Conservation (phyloP, 1,140 invertebrate genomes). For the Ganaspis sp. region DNA sequence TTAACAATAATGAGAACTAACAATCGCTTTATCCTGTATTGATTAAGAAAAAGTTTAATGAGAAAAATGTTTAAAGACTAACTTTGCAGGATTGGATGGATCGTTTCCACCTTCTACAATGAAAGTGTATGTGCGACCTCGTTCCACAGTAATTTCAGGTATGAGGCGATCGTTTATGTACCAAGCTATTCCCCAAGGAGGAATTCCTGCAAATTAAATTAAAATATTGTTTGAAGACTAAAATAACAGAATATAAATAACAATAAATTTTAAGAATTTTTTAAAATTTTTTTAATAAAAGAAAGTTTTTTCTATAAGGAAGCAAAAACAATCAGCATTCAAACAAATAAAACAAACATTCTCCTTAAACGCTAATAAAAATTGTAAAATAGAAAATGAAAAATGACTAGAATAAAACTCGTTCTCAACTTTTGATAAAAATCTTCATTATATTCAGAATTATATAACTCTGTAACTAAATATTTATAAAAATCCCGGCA, state of each 20-base stretch:
- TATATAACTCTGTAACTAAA: too few relatives aligned
- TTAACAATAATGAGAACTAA: neutral
- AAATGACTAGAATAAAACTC: too few relatives aligned
- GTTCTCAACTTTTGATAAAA: too few relatives aligned
- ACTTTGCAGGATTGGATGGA: slow-evolving; percentile 81
- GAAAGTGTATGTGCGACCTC: slow-evolving; percentile 93
- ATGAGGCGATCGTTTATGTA: slow-evolving; percentile 95
- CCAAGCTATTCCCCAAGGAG: slow-evolving; percentile 94
- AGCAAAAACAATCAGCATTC: too few relatives aligned
- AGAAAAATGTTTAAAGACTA: slow-evolving; percentile 7
- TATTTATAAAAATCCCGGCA: too few relatives aligned
- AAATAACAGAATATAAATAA: neutral
- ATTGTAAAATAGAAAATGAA: too few relatives aligned
- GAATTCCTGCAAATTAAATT: slow-evolving; percentile 76
- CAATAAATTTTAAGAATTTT: neutral
- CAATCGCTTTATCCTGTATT: slow-evolving; percentile 13
- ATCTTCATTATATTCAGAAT: too few relatives aligned
- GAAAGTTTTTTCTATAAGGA: too few relatives aligned
- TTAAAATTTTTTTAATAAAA: too few relatives aligned
- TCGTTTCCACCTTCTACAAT: slow-evolving; percentile 88
- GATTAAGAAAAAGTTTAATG: slow-evolving; percentile 31
- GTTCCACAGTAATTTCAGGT: slow-evolving; percentile 92
- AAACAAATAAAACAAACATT: too few relatives aligned
- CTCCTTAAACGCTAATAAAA: too few relatives aligned
- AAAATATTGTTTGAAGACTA: slow-evolving; percentile 12